Evolutionary conservation across 2,113 vertebrate species (phyloP).

Genomic region (Semicossyphus pulcher): DNA sequence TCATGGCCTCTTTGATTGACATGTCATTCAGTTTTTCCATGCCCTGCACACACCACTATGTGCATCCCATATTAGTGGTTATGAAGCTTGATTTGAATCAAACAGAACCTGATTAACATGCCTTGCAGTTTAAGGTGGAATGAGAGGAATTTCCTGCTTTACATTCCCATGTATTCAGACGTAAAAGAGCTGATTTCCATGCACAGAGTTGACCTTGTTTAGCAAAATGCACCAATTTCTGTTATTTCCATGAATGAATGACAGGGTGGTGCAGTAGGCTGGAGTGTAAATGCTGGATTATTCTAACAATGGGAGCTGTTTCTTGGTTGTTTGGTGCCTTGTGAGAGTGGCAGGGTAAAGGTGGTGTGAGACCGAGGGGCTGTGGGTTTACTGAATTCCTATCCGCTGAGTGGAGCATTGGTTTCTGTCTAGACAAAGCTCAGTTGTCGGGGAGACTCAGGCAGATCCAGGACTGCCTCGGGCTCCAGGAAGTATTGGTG

Average conservation of each 20-base stretch:
- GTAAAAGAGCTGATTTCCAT: slow-evolving; percentile 13
- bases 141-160: slow-evolving; percentile 49
- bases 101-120: not conserved
- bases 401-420: slow-evolving; percentile 74
- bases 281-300: slow-evolving; percentile 49
- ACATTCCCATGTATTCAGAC: not conserved
- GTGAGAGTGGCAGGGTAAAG: slow-evolving; percentile 60
- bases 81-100: slow-evolving; percentile 7
- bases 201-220: slow-evolving; percentile 19
- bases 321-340: slow-evolving; percentile 42
- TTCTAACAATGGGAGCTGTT: slow-evolving; percentile 60
- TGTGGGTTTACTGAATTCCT: slow-evolving; percentile 78
- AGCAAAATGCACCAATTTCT: slow-evolving; percentile 23
- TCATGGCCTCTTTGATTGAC: not conserved
- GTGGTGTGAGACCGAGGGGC: slow-evolving; percentile 70
- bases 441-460: slow-evolving; percentile 70
- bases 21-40: not conserved
- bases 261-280: slow-evolving; percentile 39
- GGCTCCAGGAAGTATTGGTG: slow-evolving; percentile 70
- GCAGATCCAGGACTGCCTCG: slow-evolving; percentile 62
- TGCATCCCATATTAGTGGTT: slow-evolving; percentile 1
- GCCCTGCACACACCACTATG: not conserved
- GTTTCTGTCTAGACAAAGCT: slow-evolving; percentile 80
- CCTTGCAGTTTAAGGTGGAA: slow-evolving; percentile 32
- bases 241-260: slow-evolving; percentile 28